Evolutionary conservation across 2,888 invertebrate species (phyloP).

Genomic region (Brachyptera putata): DNA sequence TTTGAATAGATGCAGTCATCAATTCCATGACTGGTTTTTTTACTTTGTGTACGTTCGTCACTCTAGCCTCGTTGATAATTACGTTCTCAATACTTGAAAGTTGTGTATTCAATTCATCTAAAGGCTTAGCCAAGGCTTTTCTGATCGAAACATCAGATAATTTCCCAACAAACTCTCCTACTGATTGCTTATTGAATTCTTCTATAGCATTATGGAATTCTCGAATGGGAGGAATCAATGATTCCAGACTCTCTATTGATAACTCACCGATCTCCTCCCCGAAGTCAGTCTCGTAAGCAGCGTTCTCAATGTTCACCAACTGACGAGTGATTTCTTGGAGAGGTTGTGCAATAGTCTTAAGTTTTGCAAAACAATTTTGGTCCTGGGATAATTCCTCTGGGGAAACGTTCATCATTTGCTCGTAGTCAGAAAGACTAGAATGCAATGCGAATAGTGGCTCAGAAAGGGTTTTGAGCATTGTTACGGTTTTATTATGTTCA

Average conservation of each 20-base stretch:
- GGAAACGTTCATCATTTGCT: neutral
- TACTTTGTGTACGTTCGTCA: neutral
- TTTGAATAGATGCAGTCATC: neutral
- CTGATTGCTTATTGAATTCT: conserved; percentile 23
- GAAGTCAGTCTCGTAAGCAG: neutral
- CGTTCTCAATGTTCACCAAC: conserved; percentile 12
- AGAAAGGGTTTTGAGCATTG: conserved; percentile 2
- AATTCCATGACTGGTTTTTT: neutral
- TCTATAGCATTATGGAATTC: conserved; percentile 39
- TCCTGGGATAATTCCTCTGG: neutral
- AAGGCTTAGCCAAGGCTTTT: conserved; percentile 26
- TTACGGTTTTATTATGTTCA: neutral
- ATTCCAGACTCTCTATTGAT: conserved; percentile 37
- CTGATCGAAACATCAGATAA: conserved; percentile 22
- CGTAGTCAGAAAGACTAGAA: neutral
- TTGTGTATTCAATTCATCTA: conserved; percentile 29
- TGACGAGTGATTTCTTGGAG: conserved; percentile 17
- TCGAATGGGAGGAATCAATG: conserved; percentile 38
- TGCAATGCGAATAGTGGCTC: conserved; percentile 21
- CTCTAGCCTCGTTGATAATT: neutral
- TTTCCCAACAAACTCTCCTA: conserved; percentile 11
- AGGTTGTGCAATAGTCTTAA: conserved; percentile 24
- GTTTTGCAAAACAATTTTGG: neutral
- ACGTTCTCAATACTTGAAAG: neutral
- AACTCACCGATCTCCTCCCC: conserved; percentile 19